phyloP scores from a whole-genome alignment of 2,113 vertebrate species.

The Lonchura striata region DNA sequence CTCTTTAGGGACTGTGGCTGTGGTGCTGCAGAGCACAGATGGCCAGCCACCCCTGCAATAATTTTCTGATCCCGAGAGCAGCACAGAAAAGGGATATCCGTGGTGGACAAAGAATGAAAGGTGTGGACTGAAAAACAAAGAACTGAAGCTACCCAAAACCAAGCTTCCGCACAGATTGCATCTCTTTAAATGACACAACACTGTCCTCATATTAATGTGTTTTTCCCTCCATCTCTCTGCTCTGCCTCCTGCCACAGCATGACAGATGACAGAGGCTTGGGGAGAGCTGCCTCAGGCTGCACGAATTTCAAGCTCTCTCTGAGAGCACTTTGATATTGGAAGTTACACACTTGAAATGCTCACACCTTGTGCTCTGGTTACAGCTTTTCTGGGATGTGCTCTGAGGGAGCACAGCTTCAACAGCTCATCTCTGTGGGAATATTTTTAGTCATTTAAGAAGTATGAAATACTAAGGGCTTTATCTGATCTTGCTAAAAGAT shows the following conservation, averaged over 20 bases:
- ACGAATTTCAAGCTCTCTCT: constrained; percentile 66
- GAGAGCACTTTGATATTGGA: constrained; percentile 72
- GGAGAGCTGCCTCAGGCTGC: constrained; percentile 75
- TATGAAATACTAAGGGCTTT: neutral
- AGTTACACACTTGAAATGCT: constrained; percentile 66
- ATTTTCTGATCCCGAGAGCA: neutral
- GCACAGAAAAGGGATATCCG: neutral
- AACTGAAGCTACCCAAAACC: neutral
- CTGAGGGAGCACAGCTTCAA: neutral
- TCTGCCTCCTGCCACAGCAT: constrained; percentile 57
- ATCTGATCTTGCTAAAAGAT: neutral
- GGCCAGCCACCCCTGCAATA: neutral
- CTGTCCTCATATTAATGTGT: constrained; percentile 66
- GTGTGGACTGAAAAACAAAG: neutral
- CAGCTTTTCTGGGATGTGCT: neutral
- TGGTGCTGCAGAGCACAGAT: neutral
- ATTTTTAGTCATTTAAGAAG: neutral
- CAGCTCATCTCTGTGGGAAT: neutral
- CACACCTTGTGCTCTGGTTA: neutral
- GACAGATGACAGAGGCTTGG: constrained; percentile 71
- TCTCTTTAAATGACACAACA: constrained; percentile 60
- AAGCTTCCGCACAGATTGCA: neutral
- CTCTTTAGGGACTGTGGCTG: rapidly evolving
- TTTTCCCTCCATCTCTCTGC: constrained; percentile 59
- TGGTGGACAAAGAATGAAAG: neutral